These are phyloP conservation scores for Enteromius thamalakanensis DNA, from an alignment of 2,797 vertebrate species.

Conservation along the genomic window DNA sequence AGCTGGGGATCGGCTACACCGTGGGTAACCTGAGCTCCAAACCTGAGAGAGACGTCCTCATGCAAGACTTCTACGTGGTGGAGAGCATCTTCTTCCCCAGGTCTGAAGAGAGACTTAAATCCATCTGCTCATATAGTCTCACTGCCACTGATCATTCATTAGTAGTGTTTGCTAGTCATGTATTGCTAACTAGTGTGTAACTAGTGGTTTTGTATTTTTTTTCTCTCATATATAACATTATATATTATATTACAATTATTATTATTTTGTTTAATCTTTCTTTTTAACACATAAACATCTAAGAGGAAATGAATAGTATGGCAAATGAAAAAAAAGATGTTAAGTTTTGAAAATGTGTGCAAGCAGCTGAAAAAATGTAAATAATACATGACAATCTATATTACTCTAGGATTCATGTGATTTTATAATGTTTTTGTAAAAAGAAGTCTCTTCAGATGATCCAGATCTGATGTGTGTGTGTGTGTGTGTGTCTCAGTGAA, in stretches of 20 bases:
- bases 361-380: no score
- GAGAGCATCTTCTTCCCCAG: constrained; percentile 99
- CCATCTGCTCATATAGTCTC: background rate
- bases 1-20: constrained; percentile 96
- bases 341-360: no score
- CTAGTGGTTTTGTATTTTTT: background rate
- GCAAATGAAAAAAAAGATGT: no score
- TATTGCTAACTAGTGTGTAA: background rate
- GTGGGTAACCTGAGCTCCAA: constrained; percentile 98
- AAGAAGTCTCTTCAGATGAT: background rate
- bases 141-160: background rate
- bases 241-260: no score
- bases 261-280: no score
- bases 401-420: no score
- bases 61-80: constrained; percentile 98
- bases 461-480: background rate
- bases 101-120: constrained; percentile 65
- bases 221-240: no score
- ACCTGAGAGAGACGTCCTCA: constrained; percentile 94
- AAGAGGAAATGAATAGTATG: no score
- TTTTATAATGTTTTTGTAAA: no score
- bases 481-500: constrained; percentile 78
- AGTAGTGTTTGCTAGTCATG: background rate
- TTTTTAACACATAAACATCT: no score
- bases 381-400: no score